Evolutionary conservation across 1,140 invertebrate genomes (phyloP).

Genomic region (Brachionus angularis): DNA sequence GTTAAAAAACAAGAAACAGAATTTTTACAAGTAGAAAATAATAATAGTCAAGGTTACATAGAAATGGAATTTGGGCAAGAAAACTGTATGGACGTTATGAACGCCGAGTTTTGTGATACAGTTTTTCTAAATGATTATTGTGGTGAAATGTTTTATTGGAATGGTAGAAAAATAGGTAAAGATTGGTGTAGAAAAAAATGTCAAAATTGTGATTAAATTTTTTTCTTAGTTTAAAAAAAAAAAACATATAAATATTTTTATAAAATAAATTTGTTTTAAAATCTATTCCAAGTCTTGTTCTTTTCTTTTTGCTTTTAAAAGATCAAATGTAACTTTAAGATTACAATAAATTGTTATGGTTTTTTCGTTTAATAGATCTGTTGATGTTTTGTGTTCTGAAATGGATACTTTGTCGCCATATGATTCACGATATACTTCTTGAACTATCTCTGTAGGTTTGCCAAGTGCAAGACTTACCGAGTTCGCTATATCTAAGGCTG

Average conservation of each 20-base stretch:
- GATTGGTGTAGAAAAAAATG: slow-evolving; percentile 37
- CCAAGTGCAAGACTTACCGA: slow-evolving; percentile 47
- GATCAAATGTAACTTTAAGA: slow-evolving; percentile 16
- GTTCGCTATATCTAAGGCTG: slow-evolving; percentile 53
- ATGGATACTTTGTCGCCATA: neutral
- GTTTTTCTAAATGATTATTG: slow-evolving; percentile 7
- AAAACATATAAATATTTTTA: too few relatives aligned
- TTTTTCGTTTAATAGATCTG: slow-evolving; percentile 21
- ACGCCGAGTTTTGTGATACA: slow-evolving; percentile 3
- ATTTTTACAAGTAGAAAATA: too few relatives aligned
- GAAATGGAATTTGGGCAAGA: too few relatives aligned
- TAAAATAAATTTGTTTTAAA: neutral
- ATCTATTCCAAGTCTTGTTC: neutral
- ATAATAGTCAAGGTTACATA: too few relatives aligned
- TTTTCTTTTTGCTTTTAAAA: neutral
- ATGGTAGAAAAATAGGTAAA: slow-evolving; percentile 15
- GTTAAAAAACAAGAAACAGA: slow-evolving; percentile 1
- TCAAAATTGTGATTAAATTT: slow-evolving; percentile 25
- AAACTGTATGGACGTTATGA: slow-evolving; percentile 10
- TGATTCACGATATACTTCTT: slow-evolving; percentile 23
- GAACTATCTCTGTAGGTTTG: neutral
- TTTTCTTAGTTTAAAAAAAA: neutral
- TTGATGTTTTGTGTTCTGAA: neutral
- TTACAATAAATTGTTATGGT: slow-evolving; percentile 23
- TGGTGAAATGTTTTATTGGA: slow-evolving; percentile 34